These are phyloP conservation scores for Drosophila birchii DNA, from an alignment of 2,888 invertebrate species.

Conservation along the genomic window DNA sequence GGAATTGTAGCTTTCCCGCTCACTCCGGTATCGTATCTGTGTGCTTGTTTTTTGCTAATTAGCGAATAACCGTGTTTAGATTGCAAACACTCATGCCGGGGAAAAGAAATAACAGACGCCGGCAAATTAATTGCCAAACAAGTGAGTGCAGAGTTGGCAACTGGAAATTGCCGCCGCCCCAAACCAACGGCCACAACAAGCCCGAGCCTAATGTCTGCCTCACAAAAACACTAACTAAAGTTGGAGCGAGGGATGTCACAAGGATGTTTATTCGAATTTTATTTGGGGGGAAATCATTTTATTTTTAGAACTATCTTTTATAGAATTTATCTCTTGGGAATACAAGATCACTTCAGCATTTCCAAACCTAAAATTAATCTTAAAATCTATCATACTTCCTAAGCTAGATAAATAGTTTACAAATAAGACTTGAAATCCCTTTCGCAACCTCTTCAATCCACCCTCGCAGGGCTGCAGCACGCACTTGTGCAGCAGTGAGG, in stretches of 20 bases:
- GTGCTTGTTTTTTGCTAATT: constrained; percentile 79
- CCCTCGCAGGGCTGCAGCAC: constrained; percentile 59
- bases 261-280: background rate
- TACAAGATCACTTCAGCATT: background rate
- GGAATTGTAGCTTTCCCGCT: constrained; percentile 57
- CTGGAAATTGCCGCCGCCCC: constrained; percentile 64
- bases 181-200: constrained; percentile 27
- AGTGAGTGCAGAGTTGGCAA: constrained; percentile 77
- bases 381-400: background rate
- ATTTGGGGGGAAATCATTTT: background rate
- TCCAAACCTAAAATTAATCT: background rate
- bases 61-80: constrained; percentile 82
- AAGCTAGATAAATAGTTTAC: background rate
- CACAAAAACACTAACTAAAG: constrained; percentile 37
- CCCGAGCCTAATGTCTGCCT: constrained; percentile 59
- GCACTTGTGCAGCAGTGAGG: constrained; percentile 65
- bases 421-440: background rate
- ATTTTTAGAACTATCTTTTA: too few relatives aligned
- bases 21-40: constrained; percentile 43
- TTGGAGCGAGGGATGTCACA: constrained; percentile 1
- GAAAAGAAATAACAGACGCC: constrained; percentile 74
- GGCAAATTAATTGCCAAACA: constrained; percentile 79
- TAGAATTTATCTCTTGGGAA: background rate
- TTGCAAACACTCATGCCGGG: constrained; percentile 80
- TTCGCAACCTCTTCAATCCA: background rate